Conservation (phyloP, 2,888 invertebrate genomes). For the Watsonalla cultraria region DNA sequence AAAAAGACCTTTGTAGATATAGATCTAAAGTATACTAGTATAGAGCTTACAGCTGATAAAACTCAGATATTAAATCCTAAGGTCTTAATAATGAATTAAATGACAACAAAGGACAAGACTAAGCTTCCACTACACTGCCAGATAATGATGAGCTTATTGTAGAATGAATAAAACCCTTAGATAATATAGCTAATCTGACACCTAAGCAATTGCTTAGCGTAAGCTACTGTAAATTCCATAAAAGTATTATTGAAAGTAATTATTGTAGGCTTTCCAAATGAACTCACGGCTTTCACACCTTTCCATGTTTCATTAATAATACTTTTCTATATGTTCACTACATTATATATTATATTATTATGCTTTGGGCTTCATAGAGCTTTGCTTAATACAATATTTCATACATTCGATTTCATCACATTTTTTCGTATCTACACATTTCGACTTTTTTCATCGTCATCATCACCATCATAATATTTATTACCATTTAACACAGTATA, state of each 20-base stretch:
- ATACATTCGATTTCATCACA: slow-evolving; percentile 16
- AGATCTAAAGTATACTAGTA: slow-evolving; percentile 37
- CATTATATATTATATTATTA: slow-evolving; percentile 3
- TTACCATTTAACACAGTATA: slow-evolving; percentile 22
- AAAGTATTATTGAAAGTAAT: slow-evolving; percentile 9
- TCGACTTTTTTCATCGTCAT: slow-evolving; percentile 6
- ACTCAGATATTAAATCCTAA: slow-evolving; percentile 25
- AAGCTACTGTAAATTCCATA: slow-evolving; percentile 9
- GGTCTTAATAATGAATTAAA: slow-evolving; percentile 23
- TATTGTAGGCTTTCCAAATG: slow-evolving; percentile 19
- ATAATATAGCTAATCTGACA: slow-evolving; percentile 37
- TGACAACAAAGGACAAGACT: slow-evolving; percentile 48
- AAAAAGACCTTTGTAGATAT: slow-evolving; percentile 54
- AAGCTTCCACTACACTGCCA: slow-evolving; percentile 59
- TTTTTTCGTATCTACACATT: slow-evolving; percentile 21
- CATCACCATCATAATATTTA: slow-evolving; percentile 4
- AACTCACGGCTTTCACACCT: slow-evolving; percentile 32
- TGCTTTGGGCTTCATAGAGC: slow-evolving; percentile 45
- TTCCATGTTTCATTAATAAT: slow-evolving; percentile 20
- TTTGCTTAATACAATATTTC: slow-evolving; percentile 36
- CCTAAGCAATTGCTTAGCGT: slow-evolving; percentile 32
- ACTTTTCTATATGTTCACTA: slow-evolving; percentile 13
- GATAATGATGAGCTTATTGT: slow-evolving; percentile 46
- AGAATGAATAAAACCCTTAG: slow-evolving; percentile 35
- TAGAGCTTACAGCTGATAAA: slow-evolving; percentile 43